These are phyloP conservation scores for Archilochus colubris DNA, from an alignment of 2,113 vertebrate species.

Conservation along the genomic window DNA sequence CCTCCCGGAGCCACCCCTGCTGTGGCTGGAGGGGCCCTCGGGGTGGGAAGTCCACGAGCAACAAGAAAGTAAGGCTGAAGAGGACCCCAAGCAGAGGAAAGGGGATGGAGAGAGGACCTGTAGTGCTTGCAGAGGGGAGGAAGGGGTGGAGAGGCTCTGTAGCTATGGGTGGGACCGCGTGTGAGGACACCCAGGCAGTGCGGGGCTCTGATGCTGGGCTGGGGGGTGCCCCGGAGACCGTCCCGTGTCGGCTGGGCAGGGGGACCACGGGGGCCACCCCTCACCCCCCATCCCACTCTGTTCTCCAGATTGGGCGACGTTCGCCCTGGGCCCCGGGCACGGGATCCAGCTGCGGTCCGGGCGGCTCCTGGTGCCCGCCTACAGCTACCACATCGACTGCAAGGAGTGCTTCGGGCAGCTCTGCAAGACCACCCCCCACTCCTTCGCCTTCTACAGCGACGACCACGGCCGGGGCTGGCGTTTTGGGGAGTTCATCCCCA, in stretches of 20 bases:
- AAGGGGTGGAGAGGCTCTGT: neutral
- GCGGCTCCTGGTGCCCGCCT: constrained; percentile 90
- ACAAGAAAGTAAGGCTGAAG: neutral
- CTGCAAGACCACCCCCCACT: constrained; percentile 86
- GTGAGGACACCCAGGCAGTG: neutral
- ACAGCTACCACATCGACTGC: constrained; percentile 90
- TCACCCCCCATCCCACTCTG: neutral
- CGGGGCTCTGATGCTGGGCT: no score
- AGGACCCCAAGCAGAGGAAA: neutral
- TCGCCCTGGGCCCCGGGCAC: constrained; percentile 90
- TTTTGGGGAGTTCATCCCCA: constrained; percentile 84
- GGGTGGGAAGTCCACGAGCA: neutral
- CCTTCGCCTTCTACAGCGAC: constrained; percentile 92
- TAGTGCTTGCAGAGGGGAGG: neutral
- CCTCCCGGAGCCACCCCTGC: neutral
- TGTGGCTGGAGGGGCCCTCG: accelerated
- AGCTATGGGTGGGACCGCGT: neutral
- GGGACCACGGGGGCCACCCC: accelerated
- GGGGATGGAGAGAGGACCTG: no score
- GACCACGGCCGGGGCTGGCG: constrained; percentile 87
- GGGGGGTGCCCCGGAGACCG: no score
- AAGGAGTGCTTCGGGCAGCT: constrained; percentile 88
- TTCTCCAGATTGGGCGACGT: constrained; percentile 91
- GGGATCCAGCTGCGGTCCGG: constrained; percentile 91
- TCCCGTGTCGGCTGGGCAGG: accelerated